Evolutionary conservation across 2,797 vertebrate genomes (phyloP).

Genomic region (Sylvia borin): DNA sequence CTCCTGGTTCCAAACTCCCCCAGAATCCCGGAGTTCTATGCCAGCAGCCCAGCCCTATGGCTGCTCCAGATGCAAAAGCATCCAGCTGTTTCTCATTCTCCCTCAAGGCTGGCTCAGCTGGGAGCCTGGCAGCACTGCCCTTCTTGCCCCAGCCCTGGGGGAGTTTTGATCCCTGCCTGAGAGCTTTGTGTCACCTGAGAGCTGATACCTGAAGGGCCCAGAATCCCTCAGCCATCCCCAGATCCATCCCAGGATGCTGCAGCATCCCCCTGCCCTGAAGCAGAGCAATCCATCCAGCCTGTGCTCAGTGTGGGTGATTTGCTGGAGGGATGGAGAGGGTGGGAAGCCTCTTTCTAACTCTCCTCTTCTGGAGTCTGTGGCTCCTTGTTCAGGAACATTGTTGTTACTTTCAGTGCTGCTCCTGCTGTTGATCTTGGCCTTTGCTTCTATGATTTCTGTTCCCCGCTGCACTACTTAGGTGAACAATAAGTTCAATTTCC

Average conservation of each 20-base stretch:
- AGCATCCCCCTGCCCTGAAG: not conserved
- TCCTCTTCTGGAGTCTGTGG: not conserved
- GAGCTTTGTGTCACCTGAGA: not conserved
- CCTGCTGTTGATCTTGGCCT: constrained; percentile 60
- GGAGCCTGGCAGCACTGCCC: not conserved
- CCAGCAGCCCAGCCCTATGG: rapidly evolving
- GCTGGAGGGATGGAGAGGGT: not conserved
- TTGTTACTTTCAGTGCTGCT: constrained; percentile 35
- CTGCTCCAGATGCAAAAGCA: not conserved
- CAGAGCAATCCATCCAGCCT: not conserved
- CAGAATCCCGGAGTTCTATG: rapidly evolving
- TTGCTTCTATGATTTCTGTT: constrained; percentile 54
- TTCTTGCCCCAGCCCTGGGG: not conserved
- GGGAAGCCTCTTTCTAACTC: not conserved
- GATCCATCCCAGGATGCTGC: not conserved
- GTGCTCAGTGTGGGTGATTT: not conserved
- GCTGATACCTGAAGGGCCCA: not conserved
- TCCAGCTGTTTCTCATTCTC: not conserved
- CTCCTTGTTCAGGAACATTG: constrained; percentile 35
- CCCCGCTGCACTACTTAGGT: constrained; percentile 46
- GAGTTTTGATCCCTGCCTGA: not conserved
- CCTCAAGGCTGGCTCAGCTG: not conserved
- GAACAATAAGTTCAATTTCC: constrained; percentile 71
- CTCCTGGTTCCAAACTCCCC: not conserved
- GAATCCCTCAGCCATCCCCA: not conserved